Conservation (phyloP, 2,888 invertebrate species). For the Nemapogon koenigi region DNA sequence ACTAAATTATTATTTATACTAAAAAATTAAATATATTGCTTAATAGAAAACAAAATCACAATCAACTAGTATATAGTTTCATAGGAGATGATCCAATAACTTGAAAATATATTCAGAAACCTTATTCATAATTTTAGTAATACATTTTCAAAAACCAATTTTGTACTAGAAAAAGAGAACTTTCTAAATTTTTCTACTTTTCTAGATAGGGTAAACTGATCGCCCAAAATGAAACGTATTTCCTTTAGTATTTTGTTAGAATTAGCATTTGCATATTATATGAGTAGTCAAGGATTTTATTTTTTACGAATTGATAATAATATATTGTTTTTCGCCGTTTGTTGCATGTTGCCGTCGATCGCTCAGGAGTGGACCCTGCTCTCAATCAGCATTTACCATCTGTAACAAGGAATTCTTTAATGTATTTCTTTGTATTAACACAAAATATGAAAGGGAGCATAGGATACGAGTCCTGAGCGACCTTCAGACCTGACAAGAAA, state of each 20-base stretch:
- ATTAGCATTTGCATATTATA: neutral
- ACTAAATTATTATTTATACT: too few relatives aligned
- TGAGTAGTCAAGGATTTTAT: neutral
- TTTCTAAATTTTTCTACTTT: too few relatives aligned
- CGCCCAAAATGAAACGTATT: too few relatives aligned
- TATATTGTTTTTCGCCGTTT: too few relatives aligned
- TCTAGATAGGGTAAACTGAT: too few relatives aligned
- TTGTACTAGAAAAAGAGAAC: too few relatives aligned
- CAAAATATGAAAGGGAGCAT: constrained; percentile 21
- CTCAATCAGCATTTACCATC: constrained; percentile 59
- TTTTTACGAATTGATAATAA: neutral
- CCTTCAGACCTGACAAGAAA: constrained; percentile 24
- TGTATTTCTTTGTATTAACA: constrained; percentile 30
- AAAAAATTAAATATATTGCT: too few relatives aligned
- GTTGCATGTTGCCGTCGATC: constrained; percentile 41
- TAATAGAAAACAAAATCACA: too few relatives aligned
- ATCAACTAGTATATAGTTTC: too few relatives aligned
- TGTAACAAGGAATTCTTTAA: constrained; percentile 60
- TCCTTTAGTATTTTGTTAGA: too few relatives aligned
- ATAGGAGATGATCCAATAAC: neutral
- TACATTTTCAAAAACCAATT: neutral
- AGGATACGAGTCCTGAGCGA: constrained; percentile 53
- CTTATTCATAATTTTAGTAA: neutral
- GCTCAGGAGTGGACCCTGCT: constrained; percentile 52
- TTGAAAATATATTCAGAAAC: neutral